A percentile compares a stretch with the other conserved stretches of the same genome.
Conservation (phyloP, 2,888 invertebrate genomes). For the Eristalis intricaria region DNA sequence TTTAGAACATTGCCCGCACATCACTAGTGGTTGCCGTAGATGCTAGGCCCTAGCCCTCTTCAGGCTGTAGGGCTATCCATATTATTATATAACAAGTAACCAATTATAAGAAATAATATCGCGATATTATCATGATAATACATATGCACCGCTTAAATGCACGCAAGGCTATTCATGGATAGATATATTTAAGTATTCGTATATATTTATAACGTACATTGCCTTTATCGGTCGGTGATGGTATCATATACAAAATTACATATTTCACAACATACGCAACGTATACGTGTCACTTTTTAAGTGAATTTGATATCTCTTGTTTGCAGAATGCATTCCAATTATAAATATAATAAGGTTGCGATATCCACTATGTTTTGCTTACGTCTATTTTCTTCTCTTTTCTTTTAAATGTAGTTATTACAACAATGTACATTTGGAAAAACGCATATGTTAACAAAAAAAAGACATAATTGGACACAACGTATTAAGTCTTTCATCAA, state of each 20-base stretch:
- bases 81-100: no score
- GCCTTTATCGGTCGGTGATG: no score
- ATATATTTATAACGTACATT: neutral
- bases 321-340: neutral
- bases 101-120: no score
- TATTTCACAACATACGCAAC: no score
- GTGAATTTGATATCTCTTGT: neutral
- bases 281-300: no score
- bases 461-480: slow-evolving; percentile 71
- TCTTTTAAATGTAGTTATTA: slow-evolving; percentile 57
- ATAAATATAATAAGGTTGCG: neutral
- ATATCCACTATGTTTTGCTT: slow-evolving; percentile 7
- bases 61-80: no score
- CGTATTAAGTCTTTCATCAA: slow-evolving; percentile 75
- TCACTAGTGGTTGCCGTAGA: no score
- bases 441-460: slow-evolving; percentile 46
- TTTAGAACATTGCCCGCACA: no score
- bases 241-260: no score
- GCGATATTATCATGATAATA: neutral
- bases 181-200: neutral
- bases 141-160: no score
- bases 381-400: slow-evolving; percentile 48
- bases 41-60: no score
- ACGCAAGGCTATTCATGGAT: neutral
- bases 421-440: slow-evolving; percentile 58